Base-by-base conservation (phyloP, 2,113 vertebrate species). In the Chinchilla lanigera region DNA sequence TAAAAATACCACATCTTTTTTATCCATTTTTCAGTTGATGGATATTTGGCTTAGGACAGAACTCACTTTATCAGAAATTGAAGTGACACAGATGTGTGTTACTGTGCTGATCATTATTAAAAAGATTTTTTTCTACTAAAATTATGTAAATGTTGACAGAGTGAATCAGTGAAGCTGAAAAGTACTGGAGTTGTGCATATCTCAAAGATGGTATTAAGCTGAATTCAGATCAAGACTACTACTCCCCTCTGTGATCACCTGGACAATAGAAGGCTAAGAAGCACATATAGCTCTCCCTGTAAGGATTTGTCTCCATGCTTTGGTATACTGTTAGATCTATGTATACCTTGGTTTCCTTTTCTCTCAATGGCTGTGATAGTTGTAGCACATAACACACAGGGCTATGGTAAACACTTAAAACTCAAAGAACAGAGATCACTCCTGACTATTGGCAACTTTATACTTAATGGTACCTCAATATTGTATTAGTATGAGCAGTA, bases 281-380 rank as follows among this genome's bases (percentile, higher is more conserved):
- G 20, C 1, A 0, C 12, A 1, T 20, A 0, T 19, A 56, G 4
- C 58, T 77, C 9, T 35, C 26, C 24, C 24, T 33, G 10, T 33
- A 60, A 86, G n/a, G 19, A 1, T 78, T 24, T 28, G 22, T n/a
- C 61, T 73, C 61, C 44, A 52, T 30, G 50, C 14, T 67, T 67
- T 54, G 30, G 44, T 61, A 56, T 82, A 14, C 65, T 56, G 73
- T 2, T 52, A 35, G 69, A 58, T 19, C 16, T 50, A 20, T 56
- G 63, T 33, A 4, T 78, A 24, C 56, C 65, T 52, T 35, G 7
- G 41, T n/a, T 90, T 90, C 20, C 26, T 61, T 90, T 58, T 94
- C 56, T 52, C 5, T 81, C 56, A 86, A 61, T 69, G 81, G 10
- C 83, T n/a, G 3, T 9, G 10, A 38, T 47, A 60, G 20, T 41